These are phyloP conservation scores for Alcedo atthis DNA, from an alignment of 2,797 vertebrate species.

Conservation along the genomic window DNA sequence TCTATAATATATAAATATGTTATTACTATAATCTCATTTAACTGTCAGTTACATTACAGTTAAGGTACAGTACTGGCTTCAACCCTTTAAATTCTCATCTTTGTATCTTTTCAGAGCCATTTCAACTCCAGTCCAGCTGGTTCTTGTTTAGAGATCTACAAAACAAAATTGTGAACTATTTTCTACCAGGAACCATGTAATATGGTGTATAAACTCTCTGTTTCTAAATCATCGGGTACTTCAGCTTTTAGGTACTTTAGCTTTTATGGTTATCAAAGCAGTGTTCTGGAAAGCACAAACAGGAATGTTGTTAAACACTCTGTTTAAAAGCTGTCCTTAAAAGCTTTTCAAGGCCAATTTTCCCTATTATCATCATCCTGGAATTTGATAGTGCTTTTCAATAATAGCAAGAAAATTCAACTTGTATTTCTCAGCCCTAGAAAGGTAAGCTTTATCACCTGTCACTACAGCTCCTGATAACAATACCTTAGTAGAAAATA, in stretches of 20 bases:
- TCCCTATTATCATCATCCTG: neutral
- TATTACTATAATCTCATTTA: neutral
- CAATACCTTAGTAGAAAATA: neutral
- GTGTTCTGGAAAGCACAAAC: neutral
- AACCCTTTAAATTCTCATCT: neutral
- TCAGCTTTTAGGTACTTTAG: slow-evolving; percentile 9
- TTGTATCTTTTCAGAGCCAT: neutral
- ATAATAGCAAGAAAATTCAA: neutral
- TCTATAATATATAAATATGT: neutral
- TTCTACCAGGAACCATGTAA: neutral
- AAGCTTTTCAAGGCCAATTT: neutral
- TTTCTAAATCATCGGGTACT: slow-evolving; percentile 22
- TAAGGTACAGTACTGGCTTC: neutral
- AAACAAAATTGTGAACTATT: neutral
- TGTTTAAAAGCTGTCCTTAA: neutral
- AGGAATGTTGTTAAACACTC: neutral
- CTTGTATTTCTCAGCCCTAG: neutral
- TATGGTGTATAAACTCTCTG: neutral
- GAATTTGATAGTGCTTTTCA: neutral
- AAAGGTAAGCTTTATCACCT: neutral
- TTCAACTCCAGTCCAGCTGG: neutral
- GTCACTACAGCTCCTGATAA: neutral
- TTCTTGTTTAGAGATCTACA: neutral
- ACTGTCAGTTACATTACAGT: neutral
- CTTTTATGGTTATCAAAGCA: neutral